Conservation (phyloP, 2,113 vertebrate species). For the Hypomesus transpacificus region DNA sequence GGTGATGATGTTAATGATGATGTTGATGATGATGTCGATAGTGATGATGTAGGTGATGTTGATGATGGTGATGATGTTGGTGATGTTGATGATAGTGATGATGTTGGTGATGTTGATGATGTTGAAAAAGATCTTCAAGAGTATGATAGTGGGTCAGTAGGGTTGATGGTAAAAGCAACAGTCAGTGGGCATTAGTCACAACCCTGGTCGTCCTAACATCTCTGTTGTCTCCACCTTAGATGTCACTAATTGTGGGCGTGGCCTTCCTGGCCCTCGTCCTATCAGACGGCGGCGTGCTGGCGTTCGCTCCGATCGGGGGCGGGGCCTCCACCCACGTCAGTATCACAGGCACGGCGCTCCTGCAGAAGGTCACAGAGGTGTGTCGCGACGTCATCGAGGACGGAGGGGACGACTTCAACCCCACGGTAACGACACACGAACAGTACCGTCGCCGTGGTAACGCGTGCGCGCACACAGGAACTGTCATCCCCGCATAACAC, state of each 20-base stretch:
- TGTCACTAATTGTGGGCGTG: slow-evolving; percentile 29
- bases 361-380: slow-evolving; percentile 54
- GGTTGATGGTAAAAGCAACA: neutral
- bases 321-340: slow-evolving; percentile 53
- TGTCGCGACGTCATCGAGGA: slow-evolving; percentile 56
- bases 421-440: slow-evolving; percentile 50
- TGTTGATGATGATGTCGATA: no score
- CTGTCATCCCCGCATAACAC: no score
- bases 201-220: neutral
- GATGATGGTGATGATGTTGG: no score
- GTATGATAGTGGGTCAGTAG: no score
- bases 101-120: no score
- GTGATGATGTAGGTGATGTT: no score
- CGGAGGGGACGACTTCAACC: slow-evolving; percentile 58
- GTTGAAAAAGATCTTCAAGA: no score
- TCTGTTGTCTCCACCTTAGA: slow-evolving; percentile 23
- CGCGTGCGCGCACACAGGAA: neutral
- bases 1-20: no score
- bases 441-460: neutral
- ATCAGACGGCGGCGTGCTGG: slow-evolving; percentile 10
- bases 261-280: slow-evolving; percentile 41
- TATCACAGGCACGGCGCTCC: slow-evolving; percentile 59
- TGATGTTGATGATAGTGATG: no score
- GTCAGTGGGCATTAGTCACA: neutral
- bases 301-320: slow-evolving; percentile 58